These are phyloP conservation scores for Brachionus rubens DNA, from an alignment of 1,140 invertebrate genomes.

Conservation along the genomic window DNA sequence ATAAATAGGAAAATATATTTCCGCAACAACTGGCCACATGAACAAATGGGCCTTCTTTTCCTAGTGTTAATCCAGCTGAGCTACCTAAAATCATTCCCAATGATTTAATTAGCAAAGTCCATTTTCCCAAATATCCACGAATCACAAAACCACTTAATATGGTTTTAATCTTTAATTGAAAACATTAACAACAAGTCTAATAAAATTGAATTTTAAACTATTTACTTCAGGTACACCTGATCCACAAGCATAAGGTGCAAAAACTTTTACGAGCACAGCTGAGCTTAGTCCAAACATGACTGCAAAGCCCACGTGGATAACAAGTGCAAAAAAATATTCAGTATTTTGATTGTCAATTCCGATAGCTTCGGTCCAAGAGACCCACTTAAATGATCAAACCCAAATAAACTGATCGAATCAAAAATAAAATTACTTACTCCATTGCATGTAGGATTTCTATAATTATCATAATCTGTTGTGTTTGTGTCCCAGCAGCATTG, in stretches of 20 bases:
- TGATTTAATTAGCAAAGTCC: slow-evolving; percentile 98
- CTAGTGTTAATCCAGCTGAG: slow-evolving; percentile 87
- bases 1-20: slow-evolving; percentile 96
- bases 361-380: slow-evolving; percentile 46
- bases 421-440: slow-evolving; percentile 44
- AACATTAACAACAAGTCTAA: too few relatives aligned
- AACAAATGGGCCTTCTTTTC: slow-evolving; percentile 99
- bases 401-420: not conserved
- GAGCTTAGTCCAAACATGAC: slow-evolving; percentile 85
- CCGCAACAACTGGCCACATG: slow-evolving; percentile 81
- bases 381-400: slow-evolving; percentile 43
- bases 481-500: slow-evolving; percentile 99
- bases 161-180: slow-evolving; percentile 66
- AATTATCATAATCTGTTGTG: slow-evolving; percentile 82
- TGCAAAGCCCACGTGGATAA: slow-evolving; percentile 89
- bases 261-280: slow-evolving; percentile 89
- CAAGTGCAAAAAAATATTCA: slow-evolving; percentile 84
- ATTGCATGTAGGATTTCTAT: slow-evolving; percentile 53
- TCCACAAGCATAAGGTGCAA: slow-evolving; percentile 98
- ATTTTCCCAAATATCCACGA: slow-evolving; percentile 94
- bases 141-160: slow-evolving; percentile 99
- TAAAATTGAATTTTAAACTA: not conserved
- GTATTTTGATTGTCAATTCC: slow-evolving; percentile 91
- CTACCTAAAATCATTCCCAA: slow-evolving; percentile 71
- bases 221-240: slow-evolving; percentile 59